Percentiles rank a stretch among this genome's conserved stretches.
These are phyloP conservation scores for Naja naja DNA, from an alignment of 2,113 vertebrate species.

Conservation along the genomic window DNA sequence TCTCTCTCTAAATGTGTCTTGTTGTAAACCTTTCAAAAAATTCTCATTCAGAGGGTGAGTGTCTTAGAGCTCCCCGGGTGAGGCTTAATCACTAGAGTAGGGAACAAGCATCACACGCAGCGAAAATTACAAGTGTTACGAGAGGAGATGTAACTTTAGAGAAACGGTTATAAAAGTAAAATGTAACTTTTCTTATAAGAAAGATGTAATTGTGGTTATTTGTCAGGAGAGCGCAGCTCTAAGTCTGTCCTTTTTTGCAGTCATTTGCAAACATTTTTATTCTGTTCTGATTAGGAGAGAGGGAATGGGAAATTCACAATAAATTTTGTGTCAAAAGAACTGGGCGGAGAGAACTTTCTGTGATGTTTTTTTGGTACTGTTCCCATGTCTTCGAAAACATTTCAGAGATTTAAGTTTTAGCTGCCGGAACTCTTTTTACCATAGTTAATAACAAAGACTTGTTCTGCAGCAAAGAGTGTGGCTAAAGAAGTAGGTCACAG, in stretches of 20 bases:
- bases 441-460: not conserved
- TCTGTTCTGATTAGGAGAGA: fast-evolving
- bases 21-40: conserved; percentile 14
- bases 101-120: conserved; percentile 4
- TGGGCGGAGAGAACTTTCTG: not conserved
- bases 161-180: conserved; percentile 32
- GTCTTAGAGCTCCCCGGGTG: not conserved
- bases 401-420: not conserved
- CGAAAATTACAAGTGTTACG: not conserved
- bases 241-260: not conserved
- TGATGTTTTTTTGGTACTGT: not conserved
- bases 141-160: not conserved
- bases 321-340: not conserved
- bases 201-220: conserved; percentile 15
- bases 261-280: conserved; percentile 15
- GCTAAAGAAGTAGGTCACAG: not conserved
- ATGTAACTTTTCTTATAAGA: not conserved
- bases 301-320: not conserved
- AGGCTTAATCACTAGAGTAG: not conserved
- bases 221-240: conserved; percentile 4
- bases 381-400: not conserved
- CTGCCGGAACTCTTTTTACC: not conserved
- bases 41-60: not conserved
- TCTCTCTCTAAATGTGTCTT: not conserved
- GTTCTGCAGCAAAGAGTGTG: not conserved